phyloP scores from a whole-genome alignment of 2,888 invertebrate genomes.

The Thumatha senex region DNA sequence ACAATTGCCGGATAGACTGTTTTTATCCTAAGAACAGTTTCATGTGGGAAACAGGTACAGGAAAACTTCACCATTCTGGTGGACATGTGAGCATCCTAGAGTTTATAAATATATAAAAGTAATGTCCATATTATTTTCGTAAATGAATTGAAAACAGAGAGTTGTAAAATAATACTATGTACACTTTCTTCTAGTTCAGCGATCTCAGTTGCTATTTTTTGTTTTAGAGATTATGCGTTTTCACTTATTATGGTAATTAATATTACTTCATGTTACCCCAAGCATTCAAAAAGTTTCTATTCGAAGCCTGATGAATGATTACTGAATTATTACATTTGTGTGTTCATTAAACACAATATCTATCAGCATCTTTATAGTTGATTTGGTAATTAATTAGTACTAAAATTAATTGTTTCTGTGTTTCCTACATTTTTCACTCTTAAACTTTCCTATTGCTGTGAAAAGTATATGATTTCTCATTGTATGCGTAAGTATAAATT shows the following conservation, averaged over 20 bases:
- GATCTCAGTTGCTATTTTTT: background rate
- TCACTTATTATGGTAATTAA: background rate
- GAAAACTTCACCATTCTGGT: too few species aligned
- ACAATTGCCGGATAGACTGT: too few species aligned
- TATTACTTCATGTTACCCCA: background rate
- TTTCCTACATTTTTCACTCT: too few species aligned
- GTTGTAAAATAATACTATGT: background rate
- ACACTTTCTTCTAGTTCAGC: background rate
- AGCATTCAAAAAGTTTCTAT: background rate
- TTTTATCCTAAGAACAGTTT: too few species aligned
- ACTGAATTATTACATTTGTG: background rate
- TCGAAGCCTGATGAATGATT: background rate
- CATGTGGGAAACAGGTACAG: too few species aligned
- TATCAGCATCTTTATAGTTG: background rate
- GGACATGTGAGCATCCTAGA: too few species aligned
- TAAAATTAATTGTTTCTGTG: too few species aligned
- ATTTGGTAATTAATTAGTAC: too few species aligned
- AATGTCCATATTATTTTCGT: background rate
- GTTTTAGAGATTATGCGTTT: background rate
- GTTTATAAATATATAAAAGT: too few species aligned
- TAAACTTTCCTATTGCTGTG: constrained; percentile 4
- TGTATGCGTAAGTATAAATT: constrained; percentile 1
- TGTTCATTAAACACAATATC: background rate
- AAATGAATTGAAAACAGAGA: background rate
- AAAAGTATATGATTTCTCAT: constrained; percentile 2